Base-by-base conservation (phyloP, 2,888 invertebrate species). In the Unio delphinus region DNA sequence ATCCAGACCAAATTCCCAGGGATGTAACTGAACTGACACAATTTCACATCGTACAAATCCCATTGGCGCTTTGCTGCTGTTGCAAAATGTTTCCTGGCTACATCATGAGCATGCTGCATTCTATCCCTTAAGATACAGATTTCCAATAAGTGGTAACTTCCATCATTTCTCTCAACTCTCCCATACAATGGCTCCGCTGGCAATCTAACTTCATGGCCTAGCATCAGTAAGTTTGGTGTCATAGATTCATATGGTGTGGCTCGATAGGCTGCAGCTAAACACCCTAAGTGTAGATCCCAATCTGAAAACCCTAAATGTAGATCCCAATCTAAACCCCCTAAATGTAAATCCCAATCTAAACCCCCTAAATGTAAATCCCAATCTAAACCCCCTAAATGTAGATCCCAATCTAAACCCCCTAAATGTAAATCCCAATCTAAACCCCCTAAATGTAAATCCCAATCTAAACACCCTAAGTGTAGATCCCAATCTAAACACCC, bases 221-320 rank as follows among this genome's bases (percentile, higher is more conserved):
- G 45, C 64, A 69, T 69, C 23, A 76, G 17, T 54, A 78, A 15
- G 57, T 78, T 74, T 15, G 77, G 77, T n/a, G 72, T 74, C 5
- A 74, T 30, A 4, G 59, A n/a, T n/a, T 71, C 75, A 61, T 71
- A 56, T 5, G 69, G 67, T 5, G 74, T 70, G 8, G 72, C 64
- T 55, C 76, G 45, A 26, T 74, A 78, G 3, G 77, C 79, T 17
- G 68, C 73, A 1, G 77, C 67, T 7, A 79, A 55, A 34, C 57
- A 73, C 15, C 65, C 65, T 5, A 79, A 59, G 26, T 75, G 55
- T 8, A 68, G n/a, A 61, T 79, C 77, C 79, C 74, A 76, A 17
- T 74, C 71, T 28, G 23, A 23, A 23, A 23, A 23, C 23, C 23
- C 23, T 23, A 23, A 23, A 23, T 23, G 23, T 23, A 23, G 23